A percentile compares a stretch with the other conserved stretches of the same genome.
phyloP scores from a whole-genome alignment of 1,140 invertebrate genomes.

The Cylas formicarius region DNA sequence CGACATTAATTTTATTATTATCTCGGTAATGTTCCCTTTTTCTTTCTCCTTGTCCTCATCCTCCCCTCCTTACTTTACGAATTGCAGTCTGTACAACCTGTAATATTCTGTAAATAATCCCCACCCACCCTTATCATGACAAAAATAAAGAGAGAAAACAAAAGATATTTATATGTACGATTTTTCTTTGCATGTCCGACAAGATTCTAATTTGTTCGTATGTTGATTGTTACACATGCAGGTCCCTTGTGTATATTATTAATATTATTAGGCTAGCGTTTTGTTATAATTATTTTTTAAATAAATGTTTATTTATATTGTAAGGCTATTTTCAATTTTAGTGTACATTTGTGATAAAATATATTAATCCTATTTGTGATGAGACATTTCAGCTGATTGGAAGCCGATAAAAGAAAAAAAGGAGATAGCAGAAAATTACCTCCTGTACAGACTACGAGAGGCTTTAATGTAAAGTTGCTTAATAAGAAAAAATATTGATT shows the following conservation, averaged over 20 bases:
- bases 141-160: too few relatives aligned
- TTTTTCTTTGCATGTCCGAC: slow-evolving; percentile 9
- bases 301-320: slow-evolving; percentile 25
- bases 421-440: slow-evolving; percentile 33
- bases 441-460: slow-evolving; percentile 39
- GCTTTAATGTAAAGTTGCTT: slow-evolving; percentile 42
- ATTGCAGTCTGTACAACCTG: slow-evolving; percentile 40
- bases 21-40: too few relatives aligned
- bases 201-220: slow-evolving; percentile 13
- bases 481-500: slow-evolving; percentile 37
- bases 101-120: slow-evolving; percentile 35
- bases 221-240: slow-evolving; percentile 16
- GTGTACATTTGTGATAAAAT: slow-evolving; percentile 21
- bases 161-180: slow-evolving; percentile 15
- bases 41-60: too few relatives aligned
- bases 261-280: slow-evolving; percentile 16
- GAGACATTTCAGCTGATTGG: too few relatives aligned
- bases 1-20: slow-evolving; percentile 36
- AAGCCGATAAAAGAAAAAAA: too few relatives aligned
- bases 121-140: slow-evolving; percentile 13
- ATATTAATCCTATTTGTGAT: slow-evolving; percentile 10
- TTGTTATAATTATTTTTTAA: slow-evolving; percentile 20
- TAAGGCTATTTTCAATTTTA: slow-evolving; percentile 21
- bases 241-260: slow-evolving; percentile 18
- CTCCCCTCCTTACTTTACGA: slow-evolving; percentile 36